Evolutionary conservation across 2,113 vertebrate species (phyloP).

Genomic region (zebrafish (Danio rerio)): GRCz12tu NC_133192.1:14099001-14099500

Average conservation of each 20-base stretch:
- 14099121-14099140: conserved; percentile 74
- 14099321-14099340: conserved; percentile 63
- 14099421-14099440: conserved; percentile 84
- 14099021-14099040: conserved; percentile 80
- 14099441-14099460: conserved; percentile 75
- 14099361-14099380: conserved; percentile 76
- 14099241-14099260: conserved; percentile 86
- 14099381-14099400: conserved; percentile 78
- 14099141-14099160: conserved; percentile 91
- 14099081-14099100: conserved; percentile 64
- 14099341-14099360: conserved; percentile 56
- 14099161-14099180: conserved; percentile 89
- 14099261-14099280: conserved; percentile 83
- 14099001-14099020: conserved; percentile 89
- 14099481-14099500: conserved; percentile 82
- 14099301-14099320: conserved; percentile 82
- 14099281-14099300: conserved; percentile 89
- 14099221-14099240: conserved; percentile 78
- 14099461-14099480: conserved; percentile 57
- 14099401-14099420: conserved; percentile 92
- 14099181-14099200: conserved; percentile 98
- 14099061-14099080: conserved; percentile 63
- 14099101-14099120: conserved; percentile 49
- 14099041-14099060: conserved; percentile 66
- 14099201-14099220: conserved; percentile 82